Evolutionary conservation across 1,140 invertebrate genomes (phyloP), one percentile per base, ranked within the genome.

Genomic region (Tetragonula clypearis): DNA sequence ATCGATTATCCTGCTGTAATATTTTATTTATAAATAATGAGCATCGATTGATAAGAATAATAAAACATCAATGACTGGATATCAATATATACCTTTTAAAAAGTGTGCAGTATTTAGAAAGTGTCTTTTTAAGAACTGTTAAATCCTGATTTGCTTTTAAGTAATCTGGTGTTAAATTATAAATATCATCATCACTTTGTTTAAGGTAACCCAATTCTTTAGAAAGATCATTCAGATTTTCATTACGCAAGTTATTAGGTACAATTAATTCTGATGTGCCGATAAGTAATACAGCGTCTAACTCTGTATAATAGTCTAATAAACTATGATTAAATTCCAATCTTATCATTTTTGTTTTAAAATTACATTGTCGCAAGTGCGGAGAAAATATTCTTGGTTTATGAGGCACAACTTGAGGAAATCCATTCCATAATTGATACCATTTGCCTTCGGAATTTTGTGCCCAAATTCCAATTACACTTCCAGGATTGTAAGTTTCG

Each of bases 401-500:
- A 14, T 96, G 96, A 2, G 95, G 95, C 56, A 96, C 96, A 87
- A 95, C 93, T 90, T 97, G 96, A 11, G 97, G 96, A 78, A 95
- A 94, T 53, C 97, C 97, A 93, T 97, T 96, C 98, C 97, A 98
- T 71, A 98, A 94, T 73, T 97, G 95, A 66, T 96, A 94, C 98
- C 98, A 98, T 49, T 95, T 94, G 62, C 94, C 94, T 72, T 95
- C 94, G 58, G 91, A 92, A 69, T 95, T 93, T 89, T 95, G 96
- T 8, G 97, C 97, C 96, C 98, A 97, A 78, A 99, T 97, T 79
- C 97, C 96, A 17, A 98, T 96, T 21, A 99, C 95, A 53, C 98
- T 97, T 53, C 98, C 98, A 12, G 98, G 98, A 94, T 98, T 98
- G 88, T 98, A 99, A 6, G 97, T 98, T 94, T 99, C 98, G 94